Evolutionary conservation across 2,797 vertebrate genomes (phyloP).

Genomic region (Ceryle rudis): DNA sequence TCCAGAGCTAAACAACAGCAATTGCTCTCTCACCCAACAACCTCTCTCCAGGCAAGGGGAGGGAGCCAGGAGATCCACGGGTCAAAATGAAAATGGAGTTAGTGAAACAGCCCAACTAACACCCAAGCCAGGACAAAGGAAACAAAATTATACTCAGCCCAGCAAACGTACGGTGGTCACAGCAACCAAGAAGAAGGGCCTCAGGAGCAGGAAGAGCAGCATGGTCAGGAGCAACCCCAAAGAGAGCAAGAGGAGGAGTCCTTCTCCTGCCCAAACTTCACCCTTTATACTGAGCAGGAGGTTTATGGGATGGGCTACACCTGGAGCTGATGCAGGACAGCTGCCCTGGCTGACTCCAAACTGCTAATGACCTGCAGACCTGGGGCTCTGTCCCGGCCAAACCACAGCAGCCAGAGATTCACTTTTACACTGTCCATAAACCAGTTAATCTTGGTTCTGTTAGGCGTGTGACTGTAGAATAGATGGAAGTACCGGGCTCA

Average conservation of each 20-base stretch:
- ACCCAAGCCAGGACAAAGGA: background rate
- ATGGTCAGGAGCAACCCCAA: background rate
- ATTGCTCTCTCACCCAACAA: background rate
- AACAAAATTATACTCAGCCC: background rate
- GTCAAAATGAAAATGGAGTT: background rate
- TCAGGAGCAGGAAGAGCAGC: background rate
- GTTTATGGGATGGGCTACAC: background rate
- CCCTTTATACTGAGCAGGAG: background rate
- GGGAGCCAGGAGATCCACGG: background rate
- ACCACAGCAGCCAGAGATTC: background rate
- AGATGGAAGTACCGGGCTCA: background rate
- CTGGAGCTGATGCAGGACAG: background rate
- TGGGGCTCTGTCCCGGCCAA: background rate
- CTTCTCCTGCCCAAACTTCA: background rate
- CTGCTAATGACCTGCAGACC: background rate
- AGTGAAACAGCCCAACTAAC: background rate
- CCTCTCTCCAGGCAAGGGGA: background rate
- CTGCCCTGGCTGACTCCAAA: background rate
- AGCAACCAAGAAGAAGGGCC: too few species aligned
- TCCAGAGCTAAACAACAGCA: background rate
- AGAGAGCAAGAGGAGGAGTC: background rate
- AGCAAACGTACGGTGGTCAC: background rate
- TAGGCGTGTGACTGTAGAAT: background rate
- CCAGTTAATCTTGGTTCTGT: background rate
- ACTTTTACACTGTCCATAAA: background rate